Evolutionary conservation across 30 jellyfish, hydroid and myxozoan genomes (phyloP).

Genomic region (Nemopilema nomurai): DNA sequence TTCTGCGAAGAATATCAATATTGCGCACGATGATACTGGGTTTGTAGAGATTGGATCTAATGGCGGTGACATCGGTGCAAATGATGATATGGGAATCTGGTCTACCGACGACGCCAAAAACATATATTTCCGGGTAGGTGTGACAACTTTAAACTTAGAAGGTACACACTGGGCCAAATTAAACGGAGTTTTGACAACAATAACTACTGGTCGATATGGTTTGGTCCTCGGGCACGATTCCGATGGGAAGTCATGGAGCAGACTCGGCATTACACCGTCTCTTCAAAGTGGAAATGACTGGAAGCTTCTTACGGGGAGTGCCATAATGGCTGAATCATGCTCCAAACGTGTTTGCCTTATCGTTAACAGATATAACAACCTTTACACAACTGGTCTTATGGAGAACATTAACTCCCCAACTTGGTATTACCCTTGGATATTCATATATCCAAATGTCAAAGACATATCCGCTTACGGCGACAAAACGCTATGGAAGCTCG

Average conservation of each 20-base stretch:
- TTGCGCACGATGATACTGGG: slow-evolving; percentile 18
- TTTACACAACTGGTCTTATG: slow-evolving; percentile 23
- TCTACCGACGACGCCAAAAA: neutral
- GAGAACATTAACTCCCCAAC: slow-evolving; percentile 24
- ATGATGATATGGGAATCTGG: slow-evolving; percentile 46
- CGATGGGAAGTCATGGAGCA: neutral
- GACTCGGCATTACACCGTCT: slow-evolving; percentile 2
- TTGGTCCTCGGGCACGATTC: slow-evolving; percentile 28
- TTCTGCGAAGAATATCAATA: neutral
- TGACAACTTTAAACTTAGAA: slow-evolving; percentile 1
- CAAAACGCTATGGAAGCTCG: slow-evolving; percentile 36
- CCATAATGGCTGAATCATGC: slow-evolving; percentile 12
- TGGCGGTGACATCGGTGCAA: slow-evolving; percentile 3
- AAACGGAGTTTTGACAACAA: neutral
- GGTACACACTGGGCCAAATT: slow-evolving; percentile 20
- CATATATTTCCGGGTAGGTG: slow-evolving; percentile 20
- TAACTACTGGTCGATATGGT: slow-evolving; percentile 44
- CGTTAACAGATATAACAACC: neutral
- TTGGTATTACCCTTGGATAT: slow-evolving; percentile 19
- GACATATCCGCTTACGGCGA: slow-evolving; percentile 43
- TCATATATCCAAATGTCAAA: neutral
- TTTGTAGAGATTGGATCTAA: neutral
- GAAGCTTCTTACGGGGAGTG: neutral
- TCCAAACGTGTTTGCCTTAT: slow-evolving; percentile 17
- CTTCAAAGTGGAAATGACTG: slow-evolving; percentile 12